Evolutionary conservation across 2,888 invertebrate species (phyloP), one percentile per base, ranked within the genome.

Genomic region (Nineta flava): DNA sequence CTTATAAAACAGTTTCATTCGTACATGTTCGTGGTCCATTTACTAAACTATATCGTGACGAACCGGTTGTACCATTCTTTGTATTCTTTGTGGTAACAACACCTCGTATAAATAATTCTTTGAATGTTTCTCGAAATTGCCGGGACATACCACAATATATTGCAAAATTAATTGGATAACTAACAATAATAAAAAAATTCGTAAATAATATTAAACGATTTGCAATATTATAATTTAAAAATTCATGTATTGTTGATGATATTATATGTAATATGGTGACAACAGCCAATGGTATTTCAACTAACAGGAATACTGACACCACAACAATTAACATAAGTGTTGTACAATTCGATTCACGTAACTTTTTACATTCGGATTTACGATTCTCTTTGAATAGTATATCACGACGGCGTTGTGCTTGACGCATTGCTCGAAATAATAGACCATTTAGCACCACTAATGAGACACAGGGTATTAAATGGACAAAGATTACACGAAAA

Each of bases 121-220:
- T 88, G 65, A 95, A 95, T 0, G 94, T 94, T 64, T 93, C 91
- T 47, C 95, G 74, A 66, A 95, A 95, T 64, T 90, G 91, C 32
- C 90, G 73, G 32, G 90, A 91, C 95, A 95, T 96, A 17, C 92
- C 92, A 64, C 93, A 94, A 62, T 95, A 95, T 55, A 94, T 92
- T 52, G 91, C 93, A 61, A 95, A 94, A 65, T 94, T 93, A 51
- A 93, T 83, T 10, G 92, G 92, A 67, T 93, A 93, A 45, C 88
- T 88, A 38, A 91, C 76, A 51, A 92, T 83, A 53, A 95, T 87
- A 64, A 90, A 84, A 69, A 94, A 91, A 70, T 94, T 94, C 10
- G 88, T 88, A 61, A 90, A 79, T 53, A 86, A 65, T 51, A 88
- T 83, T 53, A 87, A 72, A 17, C 83, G 75, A 61, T 86, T 86